Base-by-base conservation (phyloP, 1,140 invertebrate species). In the Amyelois transitella region DNA sequence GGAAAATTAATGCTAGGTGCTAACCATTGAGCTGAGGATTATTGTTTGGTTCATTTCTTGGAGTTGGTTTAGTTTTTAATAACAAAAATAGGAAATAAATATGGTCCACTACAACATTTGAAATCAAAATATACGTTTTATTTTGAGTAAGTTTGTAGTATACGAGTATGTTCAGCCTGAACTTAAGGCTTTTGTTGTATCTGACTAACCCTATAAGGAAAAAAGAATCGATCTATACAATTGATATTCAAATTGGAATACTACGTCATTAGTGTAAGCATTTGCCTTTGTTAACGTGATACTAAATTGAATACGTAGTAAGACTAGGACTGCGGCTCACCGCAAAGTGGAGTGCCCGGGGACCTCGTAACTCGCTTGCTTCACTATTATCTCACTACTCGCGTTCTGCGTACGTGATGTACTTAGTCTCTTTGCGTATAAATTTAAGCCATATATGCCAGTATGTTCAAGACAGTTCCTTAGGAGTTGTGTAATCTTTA, bases 381-480 rank as follows among this genome's bases (percentile, higher is more conserved):
- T 62, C 60, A 58, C 66, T 72, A 72, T 78, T 75, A 82, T 78
- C 74, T 58, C 58, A 72, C 62, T 72, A 72, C 51, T 64, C 51
- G 55, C 62, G 68, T 65, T 58, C 52, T 48, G 50, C 53, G 63
- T 72, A 76, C 69, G 64, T 75, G 66, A 68, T 58, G 53, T 51
- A 32, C 60, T 66, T 73, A 38, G n/a, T 38, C 32, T 2, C 32
- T 38, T 4, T 38, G 32, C 12, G n/a, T 38, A 38, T 14, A 38
- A 8, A 38, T 38, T 14, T 3, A 2, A 14, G 7, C 12, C 6
- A 14, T 38, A 14, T 38, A 14, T 6, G 1, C 12, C 12, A 6
- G 32, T 14, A 6, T 4, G 0, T 14, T 14, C 32, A 14, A 1
- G n/a, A n/a, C n/a, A n/a, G n/a, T n/a, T n/a, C n/a, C n/a, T n/a